Base-by-base conservation (phyloP, 1,140 invertebrate genomes). In the Homalodisca vitripennis region DNA sequence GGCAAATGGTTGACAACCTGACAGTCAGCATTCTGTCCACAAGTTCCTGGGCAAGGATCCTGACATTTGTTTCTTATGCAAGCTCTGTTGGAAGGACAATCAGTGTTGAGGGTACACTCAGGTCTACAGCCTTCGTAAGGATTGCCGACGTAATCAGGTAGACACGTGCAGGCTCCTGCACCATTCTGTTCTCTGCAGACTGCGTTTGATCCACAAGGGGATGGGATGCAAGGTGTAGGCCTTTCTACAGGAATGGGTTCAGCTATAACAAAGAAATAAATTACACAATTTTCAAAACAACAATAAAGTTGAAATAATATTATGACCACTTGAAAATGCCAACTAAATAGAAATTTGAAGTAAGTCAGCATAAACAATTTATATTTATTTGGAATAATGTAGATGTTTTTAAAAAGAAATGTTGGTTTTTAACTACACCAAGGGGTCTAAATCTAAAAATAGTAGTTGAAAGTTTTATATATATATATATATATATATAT, bases 1-100 rank as follows among this genome's bases (percentile, higher is more conserved):
- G 90, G 88, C 34, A 88, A 74, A 76, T 92, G 90, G 74, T 87
- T 88, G 17, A 89, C 83, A 1, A 91, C 89, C 79, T 86, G 84
- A 74, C 90, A 92, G 65, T 87, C 80, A 14, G 89, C 87, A 74
- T 86, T 86, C 51, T 82, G 77, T 24, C 87, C 88, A 77, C 88
- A 91, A 32, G 84, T 86, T 75, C 85, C 88, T 62, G 83, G 83
- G 74, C 90, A 93, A 22, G 89, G 89, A 78, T 92, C 85, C 65
- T 83, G 79, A 77, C 91, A 93, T 79, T 87, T 89, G 69, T 87
- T 85, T 74, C 85, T 86, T 41, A 89, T 85, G 76, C 91, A 93
- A 17, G 89, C 87, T 74, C 86, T 84, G 71, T 88, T 86, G 26
- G 84, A 85, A 1, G 87, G 77, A 78, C 91, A 93, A 73, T 93